Conservation (phyloP, 2,113 vertebrate genomes). For the Neopipo cinnamomea region DNA sequence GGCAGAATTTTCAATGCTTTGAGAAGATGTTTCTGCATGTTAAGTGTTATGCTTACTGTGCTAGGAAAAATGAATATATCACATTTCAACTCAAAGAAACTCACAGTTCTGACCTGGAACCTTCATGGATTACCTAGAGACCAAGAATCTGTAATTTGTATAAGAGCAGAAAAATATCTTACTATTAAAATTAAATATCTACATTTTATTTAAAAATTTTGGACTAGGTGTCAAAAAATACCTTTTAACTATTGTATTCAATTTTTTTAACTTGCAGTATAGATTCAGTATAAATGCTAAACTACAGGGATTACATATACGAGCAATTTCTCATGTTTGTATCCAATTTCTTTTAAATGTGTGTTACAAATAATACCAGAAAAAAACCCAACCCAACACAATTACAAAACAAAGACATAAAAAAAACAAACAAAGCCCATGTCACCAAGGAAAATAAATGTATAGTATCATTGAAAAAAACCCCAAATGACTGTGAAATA, state of each 20-base stretch:
- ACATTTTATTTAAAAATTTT: neutral
- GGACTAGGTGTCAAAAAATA: neutral
- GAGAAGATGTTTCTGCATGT: neutral
- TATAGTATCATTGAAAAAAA: neutral
- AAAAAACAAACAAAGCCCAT: neutral
- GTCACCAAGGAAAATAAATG: neutral
- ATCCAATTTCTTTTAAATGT: neutral
- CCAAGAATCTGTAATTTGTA: neutral
- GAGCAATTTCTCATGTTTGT: neutral
- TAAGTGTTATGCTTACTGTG: neutral
- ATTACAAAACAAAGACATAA: neutral
- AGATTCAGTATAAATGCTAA: neutral
- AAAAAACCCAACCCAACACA: neutral
- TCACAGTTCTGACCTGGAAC: neutral
- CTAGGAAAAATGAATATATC: neutral
- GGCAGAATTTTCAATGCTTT: neutral
- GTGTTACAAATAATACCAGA: neutral
- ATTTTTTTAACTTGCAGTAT: neutral
- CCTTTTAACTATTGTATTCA: accelerated
- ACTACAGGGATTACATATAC: neutral
- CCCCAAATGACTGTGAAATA: neutral
- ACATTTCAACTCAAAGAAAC: neutral
- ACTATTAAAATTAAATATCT: neutral
- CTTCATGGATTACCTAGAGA: neutral
- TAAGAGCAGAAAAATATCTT: neutral